Evolutionary conservation across 1,140 invertebrate genomes (phyloP), one percentile per base, ranked within the genome.

Genomic region (Ectropis grisescens): DNA sequence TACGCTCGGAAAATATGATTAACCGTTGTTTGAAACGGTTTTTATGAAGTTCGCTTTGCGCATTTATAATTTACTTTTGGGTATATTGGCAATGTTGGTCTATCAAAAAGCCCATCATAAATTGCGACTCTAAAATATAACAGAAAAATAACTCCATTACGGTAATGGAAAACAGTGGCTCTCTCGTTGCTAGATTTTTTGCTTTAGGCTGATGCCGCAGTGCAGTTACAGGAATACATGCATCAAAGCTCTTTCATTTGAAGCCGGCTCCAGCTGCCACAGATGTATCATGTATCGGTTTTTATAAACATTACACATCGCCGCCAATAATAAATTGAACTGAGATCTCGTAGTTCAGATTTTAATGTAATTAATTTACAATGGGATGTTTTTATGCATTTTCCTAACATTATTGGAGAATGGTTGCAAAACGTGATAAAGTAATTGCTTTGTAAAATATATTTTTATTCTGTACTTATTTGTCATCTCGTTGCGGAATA

Each of bases 151-250:
- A 71, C 58, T 75, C 62, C 65, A 75, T 75, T 75, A 75, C 47
- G 41, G 49, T 70, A 70, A 72, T 76, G 68, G 64, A 66, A 74
- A 64, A 68, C 59, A 69, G 58, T 71, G 58, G 53, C 57, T 56
- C 54, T 68, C 46, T 37, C 57, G 53, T 61, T 46, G 52, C 49
- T 68, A 54, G 55, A 64, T 70, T 67, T 59, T 68, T 56, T 61
- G 50, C 53, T 58, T 50, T 55, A 37, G 41, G 46, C 51, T 52
- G 51, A 56, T 58, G 61, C 66, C 66, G 71, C 66, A 76, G 33
- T 76, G 71, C 70, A 75, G 68, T 66, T 75, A 68, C 59, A 72
- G 59, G 58, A 66, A 67, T 68, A 72, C 55, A 64, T 70, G 53
- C 64, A 68, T 65, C 62, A 65, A 71, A 64, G 56, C 51, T 68